phyloP scores from a whole-genome alignment of 2,113 vertebrate species.

The Forbesichthys agassizii region DNA sequence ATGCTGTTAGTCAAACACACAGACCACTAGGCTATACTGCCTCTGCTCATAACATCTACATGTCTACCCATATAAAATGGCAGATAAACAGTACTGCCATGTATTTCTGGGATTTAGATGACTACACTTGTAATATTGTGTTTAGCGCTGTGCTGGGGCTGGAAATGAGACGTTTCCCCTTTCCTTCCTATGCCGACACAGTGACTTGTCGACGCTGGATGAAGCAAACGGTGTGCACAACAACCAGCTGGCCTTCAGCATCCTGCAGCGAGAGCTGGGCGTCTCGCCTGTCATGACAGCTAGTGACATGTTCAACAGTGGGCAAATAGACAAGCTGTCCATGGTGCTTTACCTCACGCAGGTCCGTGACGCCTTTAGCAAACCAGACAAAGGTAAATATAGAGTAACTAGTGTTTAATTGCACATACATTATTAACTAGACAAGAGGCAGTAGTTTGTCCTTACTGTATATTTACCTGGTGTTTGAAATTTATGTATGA shows the following conservation, averaged over 20 bases:
- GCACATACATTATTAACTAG: not conserved
- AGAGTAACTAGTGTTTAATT: not conserved
- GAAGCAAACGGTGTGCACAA: slow-evolving; percentile 64
- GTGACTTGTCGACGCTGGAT: slow-evolving; percentile 79
- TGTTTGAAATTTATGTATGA: not conserved
- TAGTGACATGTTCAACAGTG: slow-evolving; percentile 72
- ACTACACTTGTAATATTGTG: not conserved
- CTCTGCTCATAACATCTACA: too few species aligned
- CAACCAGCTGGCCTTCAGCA: slow-evolving; percentile 79
- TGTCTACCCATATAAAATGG: too few species aligned
- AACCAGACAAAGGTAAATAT: slow-evolving; percentile 61
- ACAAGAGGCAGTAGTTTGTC: not conserved
- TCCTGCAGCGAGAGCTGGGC: slow-evolving; percentile 86
- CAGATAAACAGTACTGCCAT: too few species aligned
- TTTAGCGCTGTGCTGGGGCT: not conserved
- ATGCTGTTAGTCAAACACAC: too few species aligned
- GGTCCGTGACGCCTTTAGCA: slow-evolving; percentile 80
- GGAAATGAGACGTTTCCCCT: not conserved
- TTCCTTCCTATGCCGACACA: slow-evolving; percentile 46
- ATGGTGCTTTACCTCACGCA: slow-evolving; percentile 93
- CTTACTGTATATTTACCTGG: not conserved
- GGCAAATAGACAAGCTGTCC: slow-evolving; percentile 80
- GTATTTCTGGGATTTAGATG: not conserved
- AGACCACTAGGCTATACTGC: too few species aligned
- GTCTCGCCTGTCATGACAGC: slow-evolving; percentile 86